phyloP scores from a whole-genome alignment of 2,797 vertebrate genomes.

The Rhyacichthys aspro region DNA sequence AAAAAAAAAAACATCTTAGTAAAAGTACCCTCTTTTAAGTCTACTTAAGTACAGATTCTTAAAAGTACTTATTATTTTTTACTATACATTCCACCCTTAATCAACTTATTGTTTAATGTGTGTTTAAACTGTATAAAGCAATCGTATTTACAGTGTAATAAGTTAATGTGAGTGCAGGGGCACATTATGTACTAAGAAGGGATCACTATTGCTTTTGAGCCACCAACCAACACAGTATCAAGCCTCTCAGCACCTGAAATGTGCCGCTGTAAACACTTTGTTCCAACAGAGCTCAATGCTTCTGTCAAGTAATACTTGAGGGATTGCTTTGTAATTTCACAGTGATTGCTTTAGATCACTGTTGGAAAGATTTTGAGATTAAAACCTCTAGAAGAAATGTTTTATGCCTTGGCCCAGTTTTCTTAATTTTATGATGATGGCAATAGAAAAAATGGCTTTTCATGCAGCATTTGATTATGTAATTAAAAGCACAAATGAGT shows the following conservation, averaged over 20 bases:
- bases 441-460: conserved; percentile 2
- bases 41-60: too few relatives aligned
- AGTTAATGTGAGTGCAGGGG: neutral
- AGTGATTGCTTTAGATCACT: conserved; percentile 68
- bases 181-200: conserved; percentile 7
- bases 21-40: too few relatives aligned
- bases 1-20: too few relatives aligned
- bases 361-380: conserved; percentile 59
- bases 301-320: conserved; percentile 66
- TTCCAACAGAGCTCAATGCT: conserved; percentile 41
- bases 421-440: conserved; percentile 46
- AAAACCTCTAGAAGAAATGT: conserved; percentile 47
- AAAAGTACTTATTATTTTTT: too few relatives aligned
- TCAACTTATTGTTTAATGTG: neutral
- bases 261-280: conserved; percentile 54
- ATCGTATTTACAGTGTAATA: neutral
- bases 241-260: conserved; percentile 47
- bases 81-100: too few relatives aligned
- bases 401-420: conserved; percentile 52
- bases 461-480: conserved; percentile 37
- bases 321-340: conserved; percentile 73
- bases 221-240: conserved; percentile 37
- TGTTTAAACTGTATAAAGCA: neutral
- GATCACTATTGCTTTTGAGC: conserved; percentile 33
- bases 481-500: conserved; percentile 44